Conservation (phyloP, 2,113 vertebrate genomes). For the Scolopax mira region DNA sequence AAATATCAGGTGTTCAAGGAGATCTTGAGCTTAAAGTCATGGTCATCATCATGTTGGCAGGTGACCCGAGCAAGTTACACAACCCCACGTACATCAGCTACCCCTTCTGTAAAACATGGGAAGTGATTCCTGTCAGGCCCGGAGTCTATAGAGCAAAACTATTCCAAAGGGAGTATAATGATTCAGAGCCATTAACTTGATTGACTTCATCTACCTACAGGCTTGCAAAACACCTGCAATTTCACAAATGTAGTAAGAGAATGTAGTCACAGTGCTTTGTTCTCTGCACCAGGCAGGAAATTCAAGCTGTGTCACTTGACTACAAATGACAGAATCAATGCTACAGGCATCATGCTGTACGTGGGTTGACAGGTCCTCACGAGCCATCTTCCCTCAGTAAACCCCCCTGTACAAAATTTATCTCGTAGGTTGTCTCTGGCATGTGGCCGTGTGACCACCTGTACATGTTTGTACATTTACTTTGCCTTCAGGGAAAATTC, state of each 20-base stretch:
- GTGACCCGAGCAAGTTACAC: constrained; percentile 26
- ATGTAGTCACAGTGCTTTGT: neutral
- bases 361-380: neutral
- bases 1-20: constrained; percentile 40
- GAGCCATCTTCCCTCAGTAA: neutral
- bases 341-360: fast-evolving
- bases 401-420: neutral
- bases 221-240: neutral
- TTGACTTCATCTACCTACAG: neutral
- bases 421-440: neutral
- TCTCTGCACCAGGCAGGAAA: neutral
- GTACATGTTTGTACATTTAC: neutral
- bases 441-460: fast-evolving
- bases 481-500: neutral
- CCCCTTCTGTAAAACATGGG: neutral
- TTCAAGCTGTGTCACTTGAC: neutral
- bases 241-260: neutral
- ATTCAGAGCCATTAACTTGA: neutral
- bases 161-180: neutral
- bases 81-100: neutral
- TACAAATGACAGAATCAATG: neutral
- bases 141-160: neutral
- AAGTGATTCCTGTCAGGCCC: neutral
- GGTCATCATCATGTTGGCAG: neutral
- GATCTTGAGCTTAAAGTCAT: neutral